A percentile compares a stretch with the other conserved stretches of the same genome.
phyloP scores from a whole-genome alignment of 1,140 invertebrate species.

The Neomicropteryx cornuta region DNA sequence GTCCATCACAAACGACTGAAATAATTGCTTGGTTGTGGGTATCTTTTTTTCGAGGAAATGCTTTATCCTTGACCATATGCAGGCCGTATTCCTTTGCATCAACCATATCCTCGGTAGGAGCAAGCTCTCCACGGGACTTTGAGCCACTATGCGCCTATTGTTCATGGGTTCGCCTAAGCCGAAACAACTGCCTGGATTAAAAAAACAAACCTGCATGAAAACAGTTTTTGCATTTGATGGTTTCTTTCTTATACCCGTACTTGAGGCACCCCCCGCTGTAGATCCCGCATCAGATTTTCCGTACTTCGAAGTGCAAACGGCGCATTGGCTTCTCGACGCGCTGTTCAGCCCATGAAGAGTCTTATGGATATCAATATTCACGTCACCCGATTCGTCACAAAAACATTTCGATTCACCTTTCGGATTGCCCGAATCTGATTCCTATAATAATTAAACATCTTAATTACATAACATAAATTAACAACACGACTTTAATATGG shows the following conservation, averaged over 20 bases:
- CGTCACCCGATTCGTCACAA: too few species aligned
- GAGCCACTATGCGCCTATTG: conserved; percentile 44
- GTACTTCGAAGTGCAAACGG: too few species aligned
- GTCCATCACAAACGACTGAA: conserved; percentile 38
- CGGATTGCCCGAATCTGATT: too few species aligned
- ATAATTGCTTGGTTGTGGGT: conserved; percentile 41
- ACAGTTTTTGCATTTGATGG: conserved; percentile 25
- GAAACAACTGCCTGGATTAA: conserved; percentile 34
- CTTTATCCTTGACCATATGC: conserved; percentile 49
- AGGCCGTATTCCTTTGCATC: conserved; percentile 45
- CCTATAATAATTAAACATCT: too few species aligned
- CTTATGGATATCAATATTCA: too few species aligned
- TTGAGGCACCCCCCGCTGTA: background rate
- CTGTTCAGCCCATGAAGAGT: too few species aligned
- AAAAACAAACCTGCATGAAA: conserved; percentile 38
- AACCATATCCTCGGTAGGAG: conserved; percentile 51
- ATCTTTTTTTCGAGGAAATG: conserved; percentile 47
- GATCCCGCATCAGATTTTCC: too few species aligned
- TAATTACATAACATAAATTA: too few species aligned
- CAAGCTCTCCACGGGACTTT: conserved; percentile 42
- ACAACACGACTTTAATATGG: too few species aligned
- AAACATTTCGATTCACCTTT: too few species aligned
- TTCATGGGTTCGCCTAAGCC: conserved; percentile 47
- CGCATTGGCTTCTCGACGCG: too few species aligned
- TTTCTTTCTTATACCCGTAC: background rate